These are phyloP conservation scores for Vulpes vulpes DNA, from an alignment of 2,113 vertebrate genomes.

Conservation along the genomic window DNA sequence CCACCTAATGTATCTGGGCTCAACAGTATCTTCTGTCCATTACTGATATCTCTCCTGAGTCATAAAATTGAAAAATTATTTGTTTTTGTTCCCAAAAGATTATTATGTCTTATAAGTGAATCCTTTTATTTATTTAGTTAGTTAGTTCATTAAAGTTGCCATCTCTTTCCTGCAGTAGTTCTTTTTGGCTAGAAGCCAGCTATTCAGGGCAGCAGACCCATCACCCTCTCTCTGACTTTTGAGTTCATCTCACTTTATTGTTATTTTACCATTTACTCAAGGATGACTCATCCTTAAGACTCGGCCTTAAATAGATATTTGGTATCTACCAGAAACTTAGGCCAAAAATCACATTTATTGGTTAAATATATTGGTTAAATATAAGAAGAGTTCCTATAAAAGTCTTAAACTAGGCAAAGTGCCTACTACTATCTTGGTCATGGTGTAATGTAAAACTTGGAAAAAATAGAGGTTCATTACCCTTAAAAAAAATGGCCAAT, in stretches of 20 bases:
- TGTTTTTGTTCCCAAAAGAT: slow-evolving; percentile 30
- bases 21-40: neutral
- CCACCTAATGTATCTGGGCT: neutral
- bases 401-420: neutral
- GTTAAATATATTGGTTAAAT: neutral
- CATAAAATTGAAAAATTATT: neutral
- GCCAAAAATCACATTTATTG: neutral
- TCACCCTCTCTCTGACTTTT: neutral
- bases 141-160: neutral
- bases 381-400: neutral
- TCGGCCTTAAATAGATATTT: neutral
- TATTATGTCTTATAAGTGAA: neutral
- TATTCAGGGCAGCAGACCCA: neutral
- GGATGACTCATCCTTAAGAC: neutral
- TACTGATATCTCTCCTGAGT: neutral
- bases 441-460: neutral
- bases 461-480: no score
- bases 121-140: neutral
- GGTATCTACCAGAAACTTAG: neutral
- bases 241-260: neutral
- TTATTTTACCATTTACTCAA: neutral
- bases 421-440: neutral
- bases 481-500: neutral
- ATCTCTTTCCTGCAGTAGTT: neutral
- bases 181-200: neutral